Evolutionary conservation across 35 echinoderm and acorn worm genomes (phyloP), one percentile per base, ranked within the genome.

Genomic region (Strongylocentrotus purpuratus): DNA sequence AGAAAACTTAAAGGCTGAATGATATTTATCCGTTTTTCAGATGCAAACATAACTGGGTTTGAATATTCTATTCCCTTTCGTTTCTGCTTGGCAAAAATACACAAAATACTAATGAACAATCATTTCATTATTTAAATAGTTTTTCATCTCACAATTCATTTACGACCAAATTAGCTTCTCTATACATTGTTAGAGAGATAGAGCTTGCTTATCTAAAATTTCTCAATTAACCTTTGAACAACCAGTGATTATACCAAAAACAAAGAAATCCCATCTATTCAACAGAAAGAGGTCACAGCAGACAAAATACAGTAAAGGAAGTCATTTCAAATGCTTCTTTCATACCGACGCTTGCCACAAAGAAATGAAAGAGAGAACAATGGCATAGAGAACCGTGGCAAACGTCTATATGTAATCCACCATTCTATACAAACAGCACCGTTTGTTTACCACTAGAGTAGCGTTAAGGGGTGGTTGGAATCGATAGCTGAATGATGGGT

Each of bases 401-500:
- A 78, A 78, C 1, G 28, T 78, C 65, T 78, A 5, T n/a, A 78
- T 78, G n/a, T 22, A 78, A 78, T 78, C 87, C 87, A 89, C 87
- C 87, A 89, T 46, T 89, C 33, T 89, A 45, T 89, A 89, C 87
- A 89, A 89, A 89, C 87, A 89, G 87, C 87, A 89, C 87, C 25
- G 87, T 46, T 89, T 89, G 87, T 89, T 89, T 89, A 89, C 87
- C 87, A 89, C 87, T 89, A 31, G 4, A 89, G 87, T 89, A 89
- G 87, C 87, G 45, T 78, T 88, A 33, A 89, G 31, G 87, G 87
- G 87, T 32, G n/a, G 87, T 32, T 89, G 2, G 87, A 22, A 78
- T 18, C 65, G 65, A n/a, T 78, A 78, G 65, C 65, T 13, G 33
- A 89, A 22, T 45, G 87, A 33, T 41, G 45, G 87, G 87, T 89